phyloP scores from a whole-genome alignment of 2,888 invertebrate species.

The Rhamphomyia laevipes region DNA sequence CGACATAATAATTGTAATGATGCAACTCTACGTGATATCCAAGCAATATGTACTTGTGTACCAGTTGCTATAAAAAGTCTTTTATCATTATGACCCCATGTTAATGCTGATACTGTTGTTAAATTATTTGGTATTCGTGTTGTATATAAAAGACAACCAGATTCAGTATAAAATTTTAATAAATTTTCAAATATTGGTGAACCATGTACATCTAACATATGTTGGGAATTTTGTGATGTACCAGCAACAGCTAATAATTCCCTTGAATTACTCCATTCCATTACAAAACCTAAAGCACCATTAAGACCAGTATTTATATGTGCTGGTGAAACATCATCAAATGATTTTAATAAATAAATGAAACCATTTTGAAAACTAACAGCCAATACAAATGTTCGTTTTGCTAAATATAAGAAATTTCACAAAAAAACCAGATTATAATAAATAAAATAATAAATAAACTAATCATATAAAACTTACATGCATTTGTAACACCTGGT shows the following conservation, averaged over 20 bases:
- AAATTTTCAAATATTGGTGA: slow-evolving; percentile 60
- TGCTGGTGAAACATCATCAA: slow-evolving; percentile 86
- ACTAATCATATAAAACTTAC: slow-evolving; percentile 20
- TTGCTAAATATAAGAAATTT: slow-evolving; percentile 35
- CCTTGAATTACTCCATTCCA: slow-evolving; percentile 95
- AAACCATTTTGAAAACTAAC: slow-evolving; percentile 83
- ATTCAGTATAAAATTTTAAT: slow-evolving; percentile 84
- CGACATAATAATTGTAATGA: slow-evolving; percentile 83
- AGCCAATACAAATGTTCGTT: slow-evolving; percentile 66
- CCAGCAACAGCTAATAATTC: slow-evolving; percentile 89
- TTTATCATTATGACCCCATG: slow-evolving; percentile 98
- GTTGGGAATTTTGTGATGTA: slow-evolving; percentile 38
- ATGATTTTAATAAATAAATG: slow-evolving; percentile 77
- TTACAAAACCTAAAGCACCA: slow-evolving; percentile 62
- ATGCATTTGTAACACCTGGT: slow-evolving; percentile 44
- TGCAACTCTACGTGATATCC: slow-evolving; percentile 83
- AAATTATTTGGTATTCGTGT: slow-evolving; percentile 65
- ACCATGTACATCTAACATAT: slow-evolving; percentile 28
- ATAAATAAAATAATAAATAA: not conserved
- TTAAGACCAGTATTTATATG: slow-evolving; percentile 72
- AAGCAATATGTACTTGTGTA: slow-evolving; percentile 82
- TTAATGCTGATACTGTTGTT: slow-evolving; percentile 77
- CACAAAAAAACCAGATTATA: slow-evolving; percentile 5
- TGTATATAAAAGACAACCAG: slow-evolving; percentile 69
- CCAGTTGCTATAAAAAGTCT: slow-evolving; percentile 90